These are phyloP conservation scores for Elaeidobius kamerunicus DNA, from an alignment of 2,888 invertebrate genomes.

Conservation along the genomic window DNA sequence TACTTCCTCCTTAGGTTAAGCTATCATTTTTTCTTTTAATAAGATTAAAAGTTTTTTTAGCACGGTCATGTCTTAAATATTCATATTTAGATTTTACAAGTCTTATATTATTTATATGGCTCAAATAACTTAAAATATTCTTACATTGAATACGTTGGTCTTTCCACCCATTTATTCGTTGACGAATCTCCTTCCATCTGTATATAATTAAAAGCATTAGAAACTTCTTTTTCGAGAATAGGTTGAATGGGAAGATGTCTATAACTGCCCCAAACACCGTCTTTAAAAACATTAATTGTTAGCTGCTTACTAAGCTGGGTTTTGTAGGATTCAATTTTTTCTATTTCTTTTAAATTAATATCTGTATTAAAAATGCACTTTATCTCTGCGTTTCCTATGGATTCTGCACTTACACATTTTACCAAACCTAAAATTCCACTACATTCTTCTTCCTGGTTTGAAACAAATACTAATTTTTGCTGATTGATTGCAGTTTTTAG, in stretches of 20 bases:
- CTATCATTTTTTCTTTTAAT: too few relatives aligned
- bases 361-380: constrained; percentile 34
- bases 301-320: constrained; percentile 36
- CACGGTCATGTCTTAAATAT: too few relatives aligned
- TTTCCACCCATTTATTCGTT: constrained; percentile 75
- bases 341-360: neutral
- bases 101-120: too few relatives aligned
- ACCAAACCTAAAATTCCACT: constrained; percentile 38
- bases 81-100: too few relatives aligned
- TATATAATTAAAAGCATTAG: constrained; percentile 51
- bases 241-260: constrained; percentile 31
- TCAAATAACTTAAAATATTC: too few relatives aligned
- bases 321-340: constrained; percentile 23
- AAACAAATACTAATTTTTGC: constrained; percentile 27
- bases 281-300: constrained; percentile 35
- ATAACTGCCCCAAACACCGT: constrained; percentile 37
- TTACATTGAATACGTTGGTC: too few relatives aligned
- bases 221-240: constrained; percentile 21
- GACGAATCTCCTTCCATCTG: constrained; percentile 70
- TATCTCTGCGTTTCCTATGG: constrained; percentile 20
- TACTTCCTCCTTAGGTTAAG: too few relatives aligned
- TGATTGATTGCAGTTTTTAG: constrained; percentile 18
- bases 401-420: constrained; percentile 33
- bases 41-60: too few relatives aligned
- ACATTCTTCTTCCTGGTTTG: constrained; percentile 26